Percentiles rank a stretch among this genome's conserved stretches.
Evolutionary conservation across 2,113 vertebrate genomes (phyloP).

Genomic region (Callipepla californica): DNA sequence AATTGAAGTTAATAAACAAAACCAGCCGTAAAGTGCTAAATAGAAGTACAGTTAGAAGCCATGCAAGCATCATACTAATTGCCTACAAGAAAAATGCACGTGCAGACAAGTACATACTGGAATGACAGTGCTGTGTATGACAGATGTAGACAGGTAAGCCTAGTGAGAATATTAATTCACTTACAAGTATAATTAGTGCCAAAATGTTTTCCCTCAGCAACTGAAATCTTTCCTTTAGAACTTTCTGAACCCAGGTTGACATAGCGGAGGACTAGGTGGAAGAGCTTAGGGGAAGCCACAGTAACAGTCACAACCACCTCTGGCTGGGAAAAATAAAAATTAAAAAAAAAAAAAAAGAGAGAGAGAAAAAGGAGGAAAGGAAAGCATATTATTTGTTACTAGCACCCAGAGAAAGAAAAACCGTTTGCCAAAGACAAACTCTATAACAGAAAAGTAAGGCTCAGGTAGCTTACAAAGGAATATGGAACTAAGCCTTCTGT

Average conservation of each 20-base stretch:
- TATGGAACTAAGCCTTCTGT: neutral
- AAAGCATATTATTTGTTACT: slow-evolving; percentile 62
- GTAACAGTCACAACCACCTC: slow-evolving; percentile 83
- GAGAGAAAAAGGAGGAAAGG: slow-evolving; percentile 73
- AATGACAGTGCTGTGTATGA: neutral
- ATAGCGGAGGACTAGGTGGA: slow-evolving; percentile 83
- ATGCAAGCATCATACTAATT: slow-evolving; percentile 43
- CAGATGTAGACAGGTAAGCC: slow-evolving; percentile 54
- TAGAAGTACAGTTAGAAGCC: slow-evolving; percentile 43
- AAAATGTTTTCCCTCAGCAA: slow-evolving; percentile 83
- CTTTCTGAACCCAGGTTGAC: slow-evolving; percentile 78
- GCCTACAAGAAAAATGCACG: neutral
- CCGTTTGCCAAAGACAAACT: slow-evolving; percentile 51
- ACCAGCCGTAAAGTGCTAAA: slow-evolving; percentile 33
- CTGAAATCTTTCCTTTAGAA: slow-evolving; percentile 80
- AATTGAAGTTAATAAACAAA: slow-evolving; percentile 76
- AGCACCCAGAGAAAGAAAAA: slow-evolving; percentile 53
- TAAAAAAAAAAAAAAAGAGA: too few relatives aligned
- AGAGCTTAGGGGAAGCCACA: slow-evolving; percentile 84
- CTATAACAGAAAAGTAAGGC: slow-evolving; percentile 9
- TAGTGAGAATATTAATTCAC: slow-evolving; percentile 77
- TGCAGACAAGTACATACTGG: slow-evolving; percentile 26
- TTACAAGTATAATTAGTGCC: slow-evolving; percentile 87
- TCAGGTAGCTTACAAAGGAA: neutral
- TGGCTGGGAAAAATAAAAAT: slow-evolving; percentile 84